Evolutionary conservation across 2,113 vertebrate species (phyloP), one percentile per base, ranked within the genome.

Genomic region (Silurus glanis): DNA sequence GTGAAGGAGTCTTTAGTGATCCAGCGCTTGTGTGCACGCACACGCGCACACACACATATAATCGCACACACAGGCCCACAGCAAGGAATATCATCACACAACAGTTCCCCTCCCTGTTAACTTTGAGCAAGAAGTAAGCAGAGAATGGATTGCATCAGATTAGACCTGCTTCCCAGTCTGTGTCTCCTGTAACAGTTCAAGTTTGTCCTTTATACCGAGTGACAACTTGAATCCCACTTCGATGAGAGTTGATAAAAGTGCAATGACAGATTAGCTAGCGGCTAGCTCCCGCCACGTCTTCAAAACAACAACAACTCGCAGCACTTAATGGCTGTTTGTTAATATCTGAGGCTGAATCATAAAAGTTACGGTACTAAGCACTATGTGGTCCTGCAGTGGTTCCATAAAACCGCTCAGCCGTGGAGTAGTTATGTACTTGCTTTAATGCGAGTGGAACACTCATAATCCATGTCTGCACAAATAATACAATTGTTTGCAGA

Each of bases 401-500:
- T 49, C 45, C 45, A 53, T 69, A 66, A 85, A 85, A 79, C 47
- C 59, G 23, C 19, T 66, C 75, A 67, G 75, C 25, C 51, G 2
- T 69, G 75, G 1, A 64, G 47, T 53, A 14, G 74, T 55, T 45
- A 79, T 79, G 49, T 55, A 67, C 84, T 79, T 23, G 25, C 59
- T 13, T 55, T 56, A 66, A 53, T 59, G 69, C 17, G 10, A 76
- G 59, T 76, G 23, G 28, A 87, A 25, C 59, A 49, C 67, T 84
- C 74, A 61, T 84, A 10, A 85, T 79, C 62, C 28, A 13, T 59
- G 53, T 69, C 59, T 64, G 6, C 56, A 76, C 58, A 25, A 37
- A 67, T 81, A 69, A 88, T 61, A 45, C 75, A 81, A 89, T 89
- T 84, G 80, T 85, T 76, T 83, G 85, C 83, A 85, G 85, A 88